Evolutionary conservation across 2,888 invertebrate genomes (phyloP).

Genomic region (Lithosia quadra): DNA sequence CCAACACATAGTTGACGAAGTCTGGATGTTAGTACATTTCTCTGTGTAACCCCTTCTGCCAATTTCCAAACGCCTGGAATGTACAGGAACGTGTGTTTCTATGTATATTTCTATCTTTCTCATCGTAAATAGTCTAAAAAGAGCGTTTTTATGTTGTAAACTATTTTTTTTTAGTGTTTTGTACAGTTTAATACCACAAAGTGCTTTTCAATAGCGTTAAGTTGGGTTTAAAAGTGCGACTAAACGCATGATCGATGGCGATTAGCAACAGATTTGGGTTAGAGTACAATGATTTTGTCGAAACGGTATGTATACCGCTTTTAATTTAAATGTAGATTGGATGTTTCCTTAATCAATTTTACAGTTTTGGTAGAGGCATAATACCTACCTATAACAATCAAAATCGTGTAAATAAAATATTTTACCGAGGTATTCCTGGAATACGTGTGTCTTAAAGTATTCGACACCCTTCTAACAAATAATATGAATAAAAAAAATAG

Average conservation of each 20-base stretch:
- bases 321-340: background rate
- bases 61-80: background rate
- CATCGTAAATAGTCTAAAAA: background rate
- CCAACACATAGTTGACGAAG: no score
- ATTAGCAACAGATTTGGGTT: conserved; percentile 39
- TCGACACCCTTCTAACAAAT: background rate
- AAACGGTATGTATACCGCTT: background rate
- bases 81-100: background rate
- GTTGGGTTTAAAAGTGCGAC: conserved; percentile 29
- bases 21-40: no score
- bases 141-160: background rate
- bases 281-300: conserved; percentile 20
- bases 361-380: background rate
- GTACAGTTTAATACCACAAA: conserved; percentile 33
- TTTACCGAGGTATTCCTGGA: background rate
- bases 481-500: background rate
- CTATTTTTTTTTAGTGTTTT: background rate
- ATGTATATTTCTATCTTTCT: background rate
- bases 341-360: background rate
- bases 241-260: conserved; percentile 39
- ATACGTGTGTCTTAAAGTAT: background rate
- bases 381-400: no score
- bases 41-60: no score
- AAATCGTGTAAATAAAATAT: background rate
- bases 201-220: conserved; percentile 34